Percentiles rank a stretch among this genome's conserved stretches.
These are phyloP conservation scores for Lycorma delicatula DNA, from an alignment of 1,140 invertebrate genomes.

Conservation along the genomic window DNA sequence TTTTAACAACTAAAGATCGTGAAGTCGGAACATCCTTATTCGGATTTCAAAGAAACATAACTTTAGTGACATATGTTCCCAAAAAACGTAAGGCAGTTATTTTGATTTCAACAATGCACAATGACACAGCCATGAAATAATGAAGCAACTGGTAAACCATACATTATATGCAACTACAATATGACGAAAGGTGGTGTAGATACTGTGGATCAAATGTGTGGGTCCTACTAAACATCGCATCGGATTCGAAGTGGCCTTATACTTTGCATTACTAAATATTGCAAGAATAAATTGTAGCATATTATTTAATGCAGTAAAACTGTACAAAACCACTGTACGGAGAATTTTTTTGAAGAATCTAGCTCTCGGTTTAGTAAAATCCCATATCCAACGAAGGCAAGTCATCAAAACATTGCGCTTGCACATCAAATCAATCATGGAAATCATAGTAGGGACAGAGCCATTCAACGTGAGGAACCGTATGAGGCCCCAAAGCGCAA, in stretches of 20 bases:
- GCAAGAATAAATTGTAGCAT: constrained; percentile 24
- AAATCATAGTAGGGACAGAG: too few species aligned
- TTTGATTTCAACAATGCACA: constrained; percentile 1
- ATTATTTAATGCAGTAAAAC: too few species aligned
- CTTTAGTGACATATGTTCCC: constrained; percentile 1
- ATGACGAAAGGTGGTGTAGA: constrained; percentile 3
- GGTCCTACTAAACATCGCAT: background rate
- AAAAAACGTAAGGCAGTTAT: constrained; percentile 3
- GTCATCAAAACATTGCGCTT: too few species aligned
- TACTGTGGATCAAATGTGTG: constrained; percentile 5
- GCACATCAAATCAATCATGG: too few species aligned
- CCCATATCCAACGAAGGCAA: too few species aligned
- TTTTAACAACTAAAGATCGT: constrained; percentile 13
- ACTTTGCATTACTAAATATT: constrained; percentile 29
- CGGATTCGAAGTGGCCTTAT: constrained; percentile 22
- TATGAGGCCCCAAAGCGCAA: too few species aligned
- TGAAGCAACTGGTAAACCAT: constrained; percentile 5
- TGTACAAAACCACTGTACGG: too few species aligned
- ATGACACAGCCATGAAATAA: constrained; percentile 8
- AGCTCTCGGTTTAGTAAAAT: too few species aligned
- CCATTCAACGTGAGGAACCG: too few species aligned
- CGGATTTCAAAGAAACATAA: constrained; percentile 17
- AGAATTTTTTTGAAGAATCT: too few species aligned
- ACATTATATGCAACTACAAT: background rate
- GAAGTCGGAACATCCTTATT: constrained; percentile 11